phyloP scores from a whole-genome alignment of 2,797 vertebrate genomes.

The Spinus pinus region DNA sequence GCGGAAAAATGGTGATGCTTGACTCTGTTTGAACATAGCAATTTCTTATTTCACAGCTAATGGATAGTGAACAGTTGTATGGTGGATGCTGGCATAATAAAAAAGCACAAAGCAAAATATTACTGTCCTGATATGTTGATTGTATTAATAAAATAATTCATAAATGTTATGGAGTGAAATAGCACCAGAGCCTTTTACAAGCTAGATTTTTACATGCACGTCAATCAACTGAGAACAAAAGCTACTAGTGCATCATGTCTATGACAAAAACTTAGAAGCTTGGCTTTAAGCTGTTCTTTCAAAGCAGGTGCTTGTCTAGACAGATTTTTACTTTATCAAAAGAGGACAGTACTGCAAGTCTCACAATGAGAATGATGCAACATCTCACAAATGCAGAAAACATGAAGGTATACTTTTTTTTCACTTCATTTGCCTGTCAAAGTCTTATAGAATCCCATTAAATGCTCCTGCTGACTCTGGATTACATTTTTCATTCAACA shows the following conservation, averaged over 20 bases:
- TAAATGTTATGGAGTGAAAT: background rate
- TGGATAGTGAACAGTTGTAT: background rate
- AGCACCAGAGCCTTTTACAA: background rate
- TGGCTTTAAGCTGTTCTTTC: background rate
- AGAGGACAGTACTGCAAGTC: background rate
- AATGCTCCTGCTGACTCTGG: background rate
- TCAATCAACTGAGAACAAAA: background rate
- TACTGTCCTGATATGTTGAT: background rate
- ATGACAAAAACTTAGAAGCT: background rate
- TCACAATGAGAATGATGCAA: background rate
- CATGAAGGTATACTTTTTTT: fast-evolving
- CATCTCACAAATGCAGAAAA: background rate
- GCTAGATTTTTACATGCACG: background rate
- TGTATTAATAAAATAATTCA: background rate
- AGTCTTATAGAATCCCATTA: background rate
- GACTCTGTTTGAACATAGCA: background rate
- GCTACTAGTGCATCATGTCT: background rate
- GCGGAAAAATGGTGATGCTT: background rate
- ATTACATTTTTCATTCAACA: background rate
- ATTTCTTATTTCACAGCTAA: background rate
- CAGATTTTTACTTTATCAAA: background rate
- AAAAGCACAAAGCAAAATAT: background rate
- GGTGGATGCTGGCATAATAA: background rate
- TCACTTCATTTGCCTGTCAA: background rate
- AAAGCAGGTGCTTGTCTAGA: background rate